phyloP scores from a whole-genome alignment of 2,113 vertebrate genomes.

The Hydrochoerus hydrochaeris region DNA sequence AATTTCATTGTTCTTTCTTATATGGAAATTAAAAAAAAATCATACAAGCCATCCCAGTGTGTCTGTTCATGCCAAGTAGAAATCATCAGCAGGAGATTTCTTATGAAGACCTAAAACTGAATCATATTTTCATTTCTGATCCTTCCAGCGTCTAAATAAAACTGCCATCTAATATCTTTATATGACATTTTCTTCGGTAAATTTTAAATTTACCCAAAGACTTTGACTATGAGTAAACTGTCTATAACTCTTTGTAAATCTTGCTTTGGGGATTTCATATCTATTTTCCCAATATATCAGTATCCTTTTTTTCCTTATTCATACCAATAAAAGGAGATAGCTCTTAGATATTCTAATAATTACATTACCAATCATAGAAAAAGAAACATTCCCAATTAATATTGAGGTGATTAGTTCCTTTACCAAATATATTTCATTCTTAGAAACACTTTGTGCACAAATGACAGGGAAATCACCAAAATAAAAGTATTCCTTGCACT shows the following conservation, averaged over 20 bases:
- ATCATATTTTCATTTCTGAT: not conserved
- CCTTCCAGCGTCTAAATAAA: not conserved
- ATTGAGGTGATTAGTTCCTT: not conserved
- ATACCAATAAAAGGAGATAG: not conserved
- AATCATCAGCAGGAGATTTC: not conserved
- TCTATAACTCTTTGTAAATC: not conserved
- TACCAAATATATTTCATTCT: not conserved
- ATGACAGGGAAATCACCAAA: not conserved
- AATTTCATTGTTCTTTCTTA: constrained; percentile 36
- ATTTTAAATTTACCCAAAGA: not conserved
- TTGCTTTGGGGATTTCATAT: not conserved
- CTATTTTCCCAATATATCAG: not conserved
- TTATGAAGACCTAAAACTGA: not conserved
- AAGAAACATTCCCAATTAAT: not conserved
- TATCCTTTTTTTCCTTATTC: fast-evolving
- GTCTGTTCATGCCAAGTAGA: not conserved
- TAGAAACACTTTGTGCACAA: not conserved
- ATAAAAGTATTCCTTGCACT: not conserved
- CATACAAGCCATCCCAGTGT: not conserved
- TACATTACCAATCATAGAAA: not conserved
- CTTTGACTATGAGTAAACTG: not conserved
- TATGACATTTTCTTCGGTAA: not conserved
- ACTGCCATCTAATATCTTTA: not conserved
- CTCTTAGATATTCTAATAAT: not conserved
- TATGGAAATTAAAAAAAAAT: not conserved